A percentile compares a stretch with the other conserved stretches of the same genome.
Evolutionary conservation across 2,797 vertebrate species (phyloP).

Genomic region (Artibeus jamaicensis): DNA sequence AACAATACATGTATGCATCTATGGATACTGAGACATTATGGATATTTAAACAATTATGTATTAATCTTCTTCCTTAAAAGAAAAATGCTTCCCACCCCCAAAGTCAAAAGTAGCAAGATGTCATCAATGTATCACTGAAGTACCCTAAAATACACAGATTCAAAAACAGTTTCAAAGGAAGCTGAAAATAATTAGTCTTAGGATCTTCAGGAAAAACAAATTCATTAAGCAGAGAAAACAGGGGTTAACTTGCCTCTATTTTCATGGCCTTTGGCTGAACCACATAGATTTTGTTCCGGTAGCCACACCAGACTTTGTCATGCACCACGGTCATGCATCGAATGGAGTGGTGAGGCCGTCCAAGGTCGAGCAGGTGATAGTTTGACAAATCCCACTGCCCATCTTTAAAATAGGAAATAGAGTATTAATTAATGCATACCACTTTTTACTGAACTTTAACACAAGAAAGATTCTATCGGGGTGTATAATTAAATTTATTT

Average conservation of each 20-base stretch:
- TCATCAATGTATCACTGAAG: background rate
- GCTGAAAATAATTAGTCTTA: background rate
- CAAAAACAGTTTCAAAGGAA: background rate
- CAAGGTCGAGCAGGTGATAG: conserved; percentile 96
- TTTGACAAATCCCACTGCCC: conserved; percentile 99
- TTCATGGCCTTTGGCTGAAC: conserved; percentile 98
- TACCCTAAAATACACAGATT: background rate
- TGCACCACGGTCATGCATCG: conserved; percentile 98
- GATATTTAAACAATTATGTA: background rate
- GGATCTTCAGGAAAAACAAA: background rate
- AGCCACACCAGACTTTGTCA: conserved; percentile 98
- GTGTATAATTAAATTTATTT: background rate
- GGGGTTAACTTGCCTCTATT: conserved; percentile 89
- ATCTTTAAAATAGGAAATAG: conserved; percentile 83
- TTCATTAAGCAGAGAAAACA: background rate
- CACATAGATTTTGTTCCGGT: conserved; percentile 97
- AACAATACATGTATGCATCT: background rate
- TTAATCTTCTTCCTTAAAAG: background rate
- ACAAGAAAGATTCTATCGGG: background rate
- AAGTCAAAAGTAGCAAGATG: background rate
- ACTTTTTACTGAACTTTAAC: background rate
- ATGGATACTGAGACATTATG: background rate
- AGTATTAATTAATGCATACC: background rate
- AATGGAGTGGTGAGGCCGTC: conserved; percentile 94
- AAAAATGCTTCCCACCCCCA: background rate